Conservation (phyloP, 2,888 invertebrate genomes). For the Charanyca ferruginea region DNA sequence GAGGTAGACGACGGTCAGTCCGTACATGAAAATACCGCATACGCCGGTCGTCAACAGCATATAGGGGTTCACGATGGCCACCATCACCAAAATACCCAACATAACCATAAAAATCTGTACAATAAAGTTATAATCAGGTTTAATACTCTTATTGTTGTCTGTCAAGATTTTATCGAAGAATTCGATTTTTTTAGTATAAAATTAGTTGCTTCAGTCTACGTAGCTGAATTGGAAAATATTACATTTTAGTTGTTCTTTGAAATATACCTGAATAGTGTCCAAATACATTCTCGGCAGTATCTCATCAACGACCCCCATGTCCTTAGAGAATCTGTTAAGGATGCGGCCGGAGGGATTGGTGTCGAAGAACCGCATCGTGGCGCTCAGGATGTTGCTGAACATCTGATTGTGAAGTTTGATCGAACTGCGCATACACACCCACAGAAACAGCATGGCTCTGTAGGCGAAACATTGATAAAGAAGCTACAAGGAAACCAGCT, state of each 20-base stretch:
- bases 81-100: conserved; percentile 93
- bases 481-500: neutral
- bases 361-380: conserved; percentile 96
- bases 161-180: no score
- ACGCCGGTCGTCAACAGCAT: conserved; percentile 92
- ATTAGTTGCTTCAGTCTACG: neutral
- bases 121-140: neutral
- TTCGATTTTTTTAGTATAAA: no score
- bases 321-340: conserved; percentile 96
- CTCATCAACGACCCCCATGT: conserved; percentile 95
- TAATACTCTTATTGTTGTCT: neutral
- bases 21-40: conserved; percentile 92
- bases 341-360: conserved; percentile 96
- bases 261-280: conserved; percentile 92
- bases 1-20: conserved; percentile 93
- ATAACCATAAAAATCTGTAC: conserved; percentile 93
- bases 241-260: neutral
- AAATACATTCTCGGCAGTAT: conserved; percentile 92
- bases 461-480: conserved; percentile 6
- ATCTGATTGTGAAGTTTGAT: conserved; percentile 94
- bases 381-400: conserved; percentile 94
- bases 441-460: conserved; percentile 93
- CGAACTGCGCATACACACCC: conserved; percentile 94
- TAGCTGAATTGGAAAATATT: neutral
- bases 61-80: conserved; percentile 93